Evolutionary conservation across 2,797 vertebrate genomes (phyloP), one percentile per base, ranked within the genome.

Genomic region (Sebastes oblongus): DNA sequence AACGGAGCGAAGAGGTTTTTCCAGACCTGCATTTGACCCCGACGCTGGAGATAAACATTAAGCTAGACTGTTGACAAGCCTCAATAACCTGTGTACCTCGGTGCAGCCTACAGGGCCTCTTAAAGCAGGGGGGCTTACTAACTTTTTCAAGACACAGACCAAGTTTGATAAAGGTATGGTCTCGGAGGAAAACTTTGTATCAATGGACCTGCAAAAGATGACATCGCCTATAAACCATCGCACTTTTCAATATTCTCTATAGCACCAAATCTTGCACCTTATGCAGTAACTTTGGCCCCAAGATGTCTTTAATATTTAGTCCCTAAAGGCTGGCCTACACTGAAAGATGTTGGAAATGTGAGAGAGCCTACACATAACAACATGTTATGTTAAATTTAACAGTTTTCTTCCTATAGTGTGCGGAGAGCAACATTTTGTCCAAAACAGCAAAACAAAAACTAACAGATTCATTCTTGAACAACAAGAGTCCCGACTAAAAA

Each of bases 11-110:
- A 50, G 30, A 64, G 22, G 9, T 55, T 81, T 79, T 75, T 60
- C 77, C 50, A 77, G 66, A 82, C 77, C 86, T 64, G 50, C 20
- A 32, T 78, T 50, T 86, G 66, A 82, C 77, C 69, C 25, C 66
- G n/a, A 22, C 2, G 9, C 61, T 59, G 54, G 5, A 71, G 59
- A 52, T 69, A 68, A 72, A 80, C 22, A 75, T 46, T 32, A 34
- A 78, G 29, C 29, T 22, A 42, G 24, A 72, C 50, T 66, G 18
- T 29, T 71, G 56, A 61, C 74, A 68, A 42, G 58, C 56, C 24
- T 69, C 42, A 67, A 11, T 32, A 42, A 67, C 22, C 16, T 39
- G 46, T 66, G 32, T 24, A 29, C 6, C 39, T 66, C 13, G 7
- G 22, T 9, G 18, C 7, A 54, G 59, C 42, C 58, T 30, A 16